phyloP scores from a whole-genome alignment of 2,797 vertebrate species.

The Muscicapa striata region DNA sequence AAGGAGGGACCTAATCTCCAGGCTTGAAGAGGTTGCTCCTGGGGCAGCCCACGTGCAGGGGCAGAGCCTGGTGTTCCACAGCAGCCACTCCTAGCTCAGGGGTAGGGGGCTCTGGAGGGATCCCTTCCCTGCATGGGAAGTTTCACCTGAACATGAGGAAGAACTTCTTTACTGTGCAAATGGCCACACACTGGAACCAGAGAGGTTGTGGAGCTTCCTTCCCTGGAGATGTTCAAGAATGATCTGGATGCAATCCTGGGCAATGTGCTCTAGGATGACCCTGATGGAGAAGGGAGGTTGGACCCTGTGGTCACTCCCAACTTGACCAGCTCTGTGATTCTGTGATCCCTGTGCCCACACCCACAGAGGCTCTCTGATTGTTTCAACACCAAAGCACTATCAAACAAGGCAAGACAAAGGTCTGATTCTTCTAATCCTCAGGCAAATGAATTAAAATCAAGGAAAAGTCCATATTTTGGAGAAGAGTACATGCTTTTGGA shows the following conservation, averaged over 20 bases:
- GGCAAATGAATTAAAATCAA: background rate
- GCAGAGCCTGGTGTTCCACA: background rate
- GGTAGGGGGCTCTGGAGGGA: background rate
- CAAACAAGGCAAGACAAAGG: background rate
- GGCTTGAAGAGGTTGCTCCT: slow-evolving; percentile 16
- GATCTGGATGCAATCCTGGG: background rate
- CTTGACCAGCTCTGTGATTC: background rate
- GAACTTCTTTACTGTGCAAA: background rate
- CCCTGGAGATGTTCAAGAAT: background rate
- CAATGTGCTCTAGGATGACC: background rate
- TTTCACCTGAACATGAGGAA: background rate
- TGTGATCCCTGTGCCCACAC: background rate
- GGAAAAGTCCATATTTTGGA: background rate
- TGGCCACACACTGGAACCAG: background rate
- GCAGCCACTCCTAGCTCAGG: background rate
- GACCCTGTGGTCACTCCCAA: background rate
- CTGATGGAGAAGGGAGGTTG: background rate
- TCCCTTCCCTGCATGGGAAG: background rate
- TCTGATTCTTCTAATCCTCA: background rate
- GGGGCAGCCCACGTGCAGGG: background rate
- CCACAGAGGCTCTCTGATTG: background rate
- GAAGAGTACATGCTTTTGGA: background rate
- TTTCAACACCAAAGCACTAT: background rate
- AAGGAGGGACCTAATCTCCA: slow-evolving; percentile 7
- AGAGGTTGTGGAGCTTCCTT: background rate